These are phyloP conservation scores for Blastobasis lacticolella DNA, from an alignment of 2,888 invertebrate genomes.

Conservation along the genomic window DNA sequence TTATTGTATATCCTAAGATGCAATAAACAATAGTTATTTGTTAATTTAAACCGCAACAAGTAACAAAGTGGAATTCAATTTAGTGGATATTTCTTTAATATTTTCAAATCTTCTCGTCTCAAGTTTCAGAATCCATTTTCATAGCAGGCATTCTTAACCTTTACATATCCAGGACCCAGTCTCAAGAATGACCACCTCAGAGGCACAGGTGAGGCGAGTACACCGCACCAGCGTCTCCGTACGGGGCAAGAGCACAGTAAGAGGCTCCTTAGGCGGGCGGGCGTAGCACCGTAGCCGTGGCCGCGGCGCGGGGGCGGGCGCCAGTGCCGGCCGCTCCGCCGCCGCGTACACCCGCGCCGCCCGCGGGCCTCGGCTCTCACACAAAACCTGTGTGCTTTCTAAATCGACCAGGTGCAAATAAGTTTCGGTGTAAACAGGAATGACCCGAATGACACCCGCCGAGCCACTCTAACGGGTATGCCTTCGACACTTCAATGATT, in stretches of 20 bases:
- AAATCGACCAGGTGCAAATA: slow-evolving; percentile 39
- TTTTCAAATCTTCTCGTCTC: too few species aligned
- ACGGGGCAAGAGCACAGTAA: too few species aligned
- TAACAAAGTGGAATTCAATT: too few species aligned
- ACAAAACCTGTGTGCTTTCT: slow-evolving; percentile 62
- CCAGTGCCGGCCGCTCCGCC: slow-evolving; percentile 60
- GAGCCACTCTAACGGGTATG: slow-evolving; percentile 45
- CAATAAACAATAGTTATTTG: too few species aligned
- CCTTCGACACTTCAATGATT: slow-evolving; percentile 12
- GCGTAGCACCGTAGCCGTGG: slow-evolving; percentile 25
- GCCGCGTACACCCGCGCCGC: slow-evolving; percentile 56
- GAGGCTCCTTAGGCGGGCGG: slow-evolving; percentile 16
- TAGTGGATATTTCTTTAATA: too few species aligned
- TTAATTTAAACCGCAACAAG: too few species aligned
- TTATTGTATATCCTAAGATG: too few species aligned
- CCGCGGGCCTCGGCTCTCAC: slow-evolving; percentile 32
- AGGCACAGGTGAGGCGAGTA: too few species aligned
- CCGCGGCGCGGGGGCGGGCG: slow-evolving; percentile 18
- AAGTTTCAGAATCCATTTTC: not conserved
- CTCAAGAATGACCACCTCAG: not conserved
- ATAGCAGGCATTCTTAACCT: not conserved
- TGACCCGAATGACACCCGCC: slow-evolving; percentile 37
- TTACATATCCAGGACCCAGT: not conserved
- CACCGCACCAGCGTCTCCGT: too few species aligned
- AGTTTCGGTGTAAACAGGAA: slow-evolving; percentile 35